Percentiles rank a stretch among this genome's conserved stretches.
These are phyloP conservation scores for Disparrhopalites patrizii DNA, from an alignment of 2,888 invertebrate species.

Conservation along the genomic window DNA sequence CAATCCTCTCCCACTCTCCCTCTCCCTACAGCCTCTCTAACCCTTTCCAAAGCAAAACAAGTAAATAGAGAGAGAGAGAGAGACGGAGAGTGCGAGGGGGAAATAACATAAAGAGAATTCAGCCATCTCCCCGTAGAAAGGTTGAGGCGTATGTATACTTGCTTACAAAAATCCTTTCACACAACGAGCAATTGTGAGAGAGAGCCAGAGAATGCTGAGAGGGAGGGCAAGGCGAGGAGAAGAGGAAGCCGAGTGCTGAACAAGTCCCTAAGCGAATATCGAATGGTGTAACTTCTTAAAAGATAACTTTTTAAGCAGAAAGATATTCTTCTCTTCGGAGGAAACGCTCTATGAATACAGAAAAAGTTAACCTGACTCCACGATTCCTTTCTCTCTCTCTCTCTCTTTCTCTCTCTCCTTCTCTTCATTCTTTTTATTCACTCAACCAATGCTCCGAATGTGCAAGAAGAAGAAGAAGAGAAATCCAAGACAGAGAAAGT, in stretches of 20 bases:
- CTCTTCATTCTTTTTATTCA: slow-evolving; percentile 12
- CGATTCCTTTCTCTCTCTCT: slow-evolving; percentile 23
- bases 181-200: background rate
- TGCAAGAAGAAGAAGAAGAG: too few species aligned
- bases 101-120: background rate
- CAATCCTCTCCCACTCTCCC: slow-evolving; percentile 13
- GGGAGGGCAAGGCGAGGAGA: background rate
- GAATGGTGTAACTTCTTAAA: slow-evolving; percentile 38
- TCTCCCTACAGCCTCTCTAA: slow-evolving; percentile 4
- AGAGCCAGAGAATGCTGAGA: slow-evolving; percentile 10
- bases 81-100: background rate
- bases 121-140: too few species aligned
- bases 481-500: too few species aligned
- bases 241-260: slow-evolving; percentile 25
- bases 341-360: slow-evolving; percentile 37
- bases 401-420: slow-evolving; percentile 9
- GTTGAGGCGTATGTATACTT: background rate
- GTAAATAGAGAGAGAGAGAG: background rate
- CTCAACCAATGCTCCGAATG: slow-evolving; percentile 21
- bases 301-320: slow-evolving; percentile 42
- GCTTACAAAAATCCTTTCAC: too few species aligned
- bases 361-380: slow-evolving; percentile 8
- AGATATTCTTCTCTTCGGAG: slow-evolving; percentile 40
- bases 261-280: slow-evolving; percentile 45
- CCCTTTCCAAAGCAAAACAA: background rate